These are phyloP conservation scores for Drosophila insularis DNA, from an alignment of 1,140 invertebrate species.

Conservation along the genomic window DNA sequence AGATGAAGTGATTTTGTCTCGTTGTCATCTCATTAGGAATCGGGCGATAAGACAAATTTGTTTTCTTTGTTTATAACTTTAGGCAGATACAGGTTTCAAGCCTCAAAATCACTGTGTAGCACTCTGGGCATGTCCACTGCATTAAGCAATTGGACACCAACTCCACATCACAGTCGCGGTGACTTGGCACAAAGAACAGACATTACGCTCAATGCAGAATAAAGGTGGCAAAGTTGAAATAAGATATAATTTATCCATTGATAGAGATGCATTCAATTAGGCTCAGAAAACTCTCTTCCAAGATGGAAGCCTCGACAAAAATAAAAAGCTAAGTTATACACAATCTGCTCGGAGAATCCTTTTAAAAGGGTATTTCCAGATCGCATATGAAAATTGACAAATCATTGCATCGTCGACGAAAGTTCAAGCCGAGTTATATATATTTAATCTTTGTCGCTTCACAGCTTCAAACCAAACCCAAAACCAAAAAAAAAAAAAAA, in stretches of 20 bases:
- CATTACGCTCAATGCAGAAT: background rate
- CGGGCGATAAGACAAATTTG: conserved; percentile 82
- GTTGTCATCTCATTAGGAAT: conserved; percentile 82
- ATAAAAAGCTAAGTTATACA: no score
- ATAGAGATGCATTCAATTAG: no score
- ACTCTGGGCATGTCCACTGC: conserved; percentile 19
- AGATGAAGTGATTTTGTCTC: conserved; percentile 70
- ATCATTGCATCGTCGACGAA: conserved; percentile 1
- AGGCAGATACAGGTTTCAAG: conserved; percentile 71
- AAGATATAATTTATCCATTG: no score
- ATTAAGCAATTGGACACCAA: background rate
- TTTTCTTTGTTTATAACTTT: conserved; percentile 81
- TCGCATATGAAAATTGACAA: conserved; percentile 28
- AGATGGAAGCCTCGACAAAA: no score
- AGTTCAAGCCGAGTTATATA: conserved; percentile 36
- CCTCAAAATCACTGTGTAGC: conserved; percentile 13
- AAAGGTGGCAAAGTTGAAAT: no score
- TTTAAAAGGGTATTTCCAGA: conserved; percentile 31
- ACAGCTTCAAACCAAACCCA: conserved; percentile 29
- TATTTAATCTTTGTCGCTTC: conserved; percentile 79
- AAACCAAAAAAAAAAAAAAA: conserved; percentile 21
- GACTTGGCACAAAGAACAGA: background rate
- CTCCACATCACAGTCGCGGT: background rate
- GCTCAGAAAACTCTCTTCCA: no score
- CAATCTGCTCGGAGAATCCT: no score